These are phyloP conservation scores for Etheostoma spectabile DNA, from an alignment of 2,113 vertebrate genomes.

Conservation along the genomic window DNA sequence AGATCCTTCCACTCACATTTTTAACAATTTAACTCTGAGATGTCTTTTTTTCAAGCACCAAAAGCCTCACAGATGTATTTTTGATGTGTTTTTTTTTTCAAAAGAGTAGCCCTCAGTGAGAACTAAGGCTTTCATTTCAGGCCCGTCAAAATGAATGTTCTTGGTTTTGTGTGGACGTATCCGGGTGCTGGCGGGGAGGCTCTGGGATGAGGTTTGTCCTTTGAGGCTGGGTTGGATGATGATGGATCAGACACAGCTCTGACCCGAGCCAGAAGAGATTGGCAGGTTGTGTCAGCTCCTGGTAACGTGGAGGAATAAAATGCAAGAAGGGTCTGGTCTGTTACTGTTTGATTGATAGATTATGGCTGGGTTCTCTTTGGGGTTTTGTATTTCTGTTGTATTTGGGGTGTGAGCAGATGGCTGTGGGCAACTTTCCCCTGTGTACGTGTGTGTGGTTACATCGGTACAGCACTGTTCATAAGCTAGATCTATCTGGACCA, in stretches of 20 bases:
- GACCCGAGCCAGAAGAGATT: conserved; percentile 44
- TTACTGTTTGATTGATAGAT: conserved; percentile 43
- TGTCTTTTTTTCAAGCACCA: conserved; percentile 29
- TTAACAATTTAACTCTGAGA: conserved; percentile 28
- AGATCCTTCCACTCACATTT: conserved; percentile 33
- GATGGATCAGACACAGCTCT: conserved; percentile 63
- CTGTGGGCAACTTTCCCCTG: conserved; percentile 15
- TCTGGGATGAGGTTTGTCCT: conserved; percentile 58
- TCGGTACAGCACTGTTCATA: conserved; percentile 3
- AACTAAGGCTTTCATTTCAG: conserved; percentile 46
- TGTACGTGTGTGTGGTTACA: conserved; percentile 9
- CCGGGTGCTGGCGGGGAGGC: conserved; percentile 30
- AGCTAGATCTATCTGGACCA: conserved; percentile 32
- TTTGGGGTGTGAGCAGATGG: conserved; percentile 13
- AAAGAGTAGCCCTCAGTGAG: conserved; percentile 51
- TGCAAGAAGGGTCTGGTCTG: background rate
- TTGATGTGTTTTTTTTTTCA: conserved; percentile 28
- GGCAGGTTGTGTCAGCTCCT: conserved; percentile 25
- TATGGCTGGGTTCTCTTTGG: conserved; percentile 1
- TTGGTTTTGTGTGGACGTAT: conserved; percentile 53
- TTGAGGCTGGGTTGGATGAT: conserved; percentile 54
- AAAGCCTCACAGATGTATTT: conserved; percentile 54
- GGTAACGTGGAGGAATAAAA: conserved; percentile 38
- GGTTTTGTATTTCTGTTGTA: conserved; percentile 32
- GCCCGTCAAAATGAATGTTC: conserved; percentile 64